Percentiles rank a stretch among this genome's conserved stretches.
These are phyloP conservation scores for Drosophila limbata DNA, from an alignment of 2,888 invertebrate genomes.

Conservation along the genomic window DNA sequence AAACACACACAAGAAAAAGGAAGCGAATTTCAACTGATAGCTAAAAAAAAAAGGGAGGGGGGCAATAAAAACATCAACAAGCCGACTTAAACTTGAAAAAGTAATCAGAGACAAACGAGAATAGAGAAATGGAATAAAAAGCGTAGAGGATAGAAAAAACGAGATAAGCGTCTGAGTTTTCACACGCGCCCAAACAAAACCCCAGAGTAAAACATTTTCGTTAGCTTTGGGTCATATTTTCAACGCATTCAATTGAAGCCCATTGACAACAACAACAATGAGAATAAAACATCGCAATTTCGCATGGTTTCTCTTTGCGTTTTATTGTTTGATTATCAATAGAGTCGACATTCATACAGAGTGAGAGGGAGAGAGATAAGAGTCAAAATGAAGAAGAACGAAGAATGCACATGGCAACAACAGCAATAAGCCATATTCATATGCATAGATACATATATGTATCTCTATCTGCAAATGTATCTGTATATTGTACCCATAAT, in stretches of 20 bases:
- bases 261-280: constrained; percentile 36
- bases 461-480: constrained; percentile 1
- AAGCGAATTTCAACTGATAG: constrained; percentile 21
- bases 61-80: constrained; percentile 54
- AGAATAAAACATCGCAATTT: constrained; percentile 39
- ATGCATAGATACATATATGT: background rate
- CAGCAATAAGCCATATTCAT: constrained; percentile 12
- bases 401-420: constrained; percentile 10
- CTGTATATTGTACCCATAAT: constrained; percentile 15
- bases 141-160: background rate
- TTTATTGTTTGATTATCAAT: constrained; percentile 76
- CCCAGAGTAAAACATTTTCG: constrained; percentile 14
- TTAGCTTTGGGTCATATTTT: constrained; percentile 30
- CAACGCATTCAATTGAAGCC: constrained; percentile 50
- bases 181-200: constrained; percentile 32
- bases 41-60: constrained; percentile 11
- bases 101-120: constrained; percentile 40
- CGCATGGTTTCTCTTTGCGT: constrained; percentile 58
- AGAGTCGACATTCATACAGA: constrained; percentile 31
- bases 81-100: constrained; percentile 37
- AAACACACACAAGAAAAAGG: constrained; percentile 5
- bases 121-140: constrained; percentile 1
- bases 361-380: background rate
- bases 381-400: constrained; percentile 31
- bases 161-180: constrained; percentile 39